Percentiles rank a stretch among this genome's conserved stretches.
These are phyloP conservation scores for Drosophila setosimentum DNA, from an alignment of 2,888 invertebrate genomes.

Conservation along the genomic window DNA sequence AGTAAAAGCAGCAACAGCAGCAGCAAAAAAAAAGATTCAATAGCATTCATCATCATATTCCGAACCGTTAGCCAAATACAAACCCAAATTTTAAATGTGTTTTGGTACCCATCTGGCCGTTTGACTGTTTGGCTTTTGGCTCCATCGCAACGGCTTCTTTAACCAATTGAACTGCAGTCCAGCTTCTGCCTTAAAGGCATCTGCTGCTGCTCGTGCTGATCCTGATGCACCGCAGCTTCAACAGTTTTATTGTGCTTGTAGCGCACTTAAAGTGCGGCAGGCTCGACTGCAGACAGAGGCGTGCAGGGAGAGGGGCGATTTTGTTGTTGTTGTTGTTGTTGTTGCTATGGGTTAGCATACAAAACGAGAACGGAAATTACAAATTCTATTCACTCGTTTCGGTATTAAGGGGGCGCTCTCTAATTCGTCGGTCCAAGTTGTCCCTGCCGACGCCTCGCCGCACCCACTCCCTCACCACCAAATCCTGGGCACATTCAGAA, in stretches of 20 bases:
- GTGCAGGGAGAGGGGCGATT: slow-evolving; percentile 1
- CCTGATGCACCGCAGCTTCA: slow-evolving; percentile 30
- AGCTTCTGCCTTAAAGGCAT: slow-evolving; percentile 38
- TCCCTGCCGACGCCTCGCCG: not conserved
- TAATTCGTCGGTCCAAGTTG: slow-evolving; percentile 61
- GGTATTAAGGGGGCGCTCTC: slow-evolving; percentile 56
- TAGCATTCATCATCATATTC: slow-evolving; percentile 51
- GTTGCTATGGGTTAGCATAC: slow-evolving; percentile 63
- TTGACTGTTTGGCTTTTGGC: slow-evolving; percentile 36
- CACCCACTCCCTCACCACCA: not conserved
- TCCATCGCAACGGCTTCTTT: not conserved
- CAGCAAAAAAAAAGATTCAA: slow-evolving; percentile 11
- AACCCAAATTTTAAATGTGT: slow-evolving; percentile 41
- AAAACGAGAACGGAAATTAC: slow-evolving; percentile 80
- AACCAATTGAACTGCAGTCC: slow-evolving; percentile 59
- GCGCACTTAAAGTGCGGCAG: slow-evolving; percentile 50
- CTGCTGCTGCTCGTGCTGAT: slow-evolving; percentile 15
- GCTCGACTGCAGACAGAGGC: slow-evolving; percentile 3
- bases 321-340: slow-evolving; percentile 21
- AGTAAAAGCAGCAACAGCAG: not conserved
- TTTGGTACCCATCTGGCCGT: slow-evolving; percentile 8
- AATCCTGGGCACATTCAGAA: not conserved
- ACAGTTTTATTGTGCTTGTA: slow-evolving; percentile 40
- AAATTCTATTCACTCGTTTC: slow-evolving; percentile 77
- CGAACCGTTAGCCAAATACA: slow-evolving; percentile 55